These are phyloP conservation scores for Spermophilus dauricus DNA, from an alignment of 2,113 vertebrate species.

Conservation along the genomic window DNA sequence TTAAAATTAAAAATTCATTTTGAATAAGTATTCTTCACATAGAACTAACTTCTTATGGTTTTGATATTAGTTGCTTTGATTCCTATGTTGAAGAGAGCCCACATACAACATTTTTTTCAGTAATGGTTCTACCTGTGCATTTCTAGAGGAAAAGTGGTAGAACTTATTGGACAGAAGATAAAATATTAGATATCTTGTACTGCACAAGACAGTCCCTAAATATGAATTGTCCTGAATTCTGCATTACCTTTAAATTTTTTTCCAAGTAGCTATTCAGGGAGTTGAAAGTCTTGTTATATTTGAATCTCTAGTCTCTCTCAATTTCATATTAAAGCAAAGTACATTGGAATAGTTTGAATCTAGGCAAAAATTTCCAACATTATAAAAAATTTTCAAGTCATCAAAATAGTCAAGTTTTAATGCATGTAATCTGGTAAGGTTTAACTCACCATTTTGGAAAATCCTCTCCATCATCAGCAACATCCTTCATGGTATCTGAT, in stretches of 20 bases:
- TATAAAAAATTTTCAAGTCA: background rate
- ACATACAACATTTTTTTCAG: background rate
- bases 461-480: background rate
- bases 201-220: background rate
- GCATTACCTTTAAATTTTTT: background rate
- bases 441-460: conserved; percentile 44
- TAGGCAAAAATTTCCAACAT: conserved; percentile 39
- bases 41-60: background rate
- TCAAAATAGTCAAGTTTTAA: conserved; percentile 47
- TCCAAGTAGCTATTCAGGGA: background rate
- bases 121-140: background rate
- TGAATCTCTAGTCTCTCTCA: background rate
- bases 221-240: background rate
- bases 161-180: background rate
- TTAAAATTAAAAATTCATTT: conserved; percentile 70
- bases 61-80: conserved; percentile 25
- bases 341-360: background rate
- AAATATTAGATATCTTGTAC: background rate
- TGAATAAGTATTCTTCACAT: conserved; percentile 12
- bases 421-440: background rate
- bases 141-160: background rate
- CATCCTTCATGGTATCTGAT: background rate
- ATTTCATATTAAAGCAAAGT: conserved; percentile 23
- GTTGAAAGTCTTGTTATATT: conserved; percentile 30
- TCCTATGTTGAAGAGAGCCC: background rate